phyloP scores from a whole-genome alignment of 2,797 vertebrate species.

The Coranthus polyacanthus region DNA sequence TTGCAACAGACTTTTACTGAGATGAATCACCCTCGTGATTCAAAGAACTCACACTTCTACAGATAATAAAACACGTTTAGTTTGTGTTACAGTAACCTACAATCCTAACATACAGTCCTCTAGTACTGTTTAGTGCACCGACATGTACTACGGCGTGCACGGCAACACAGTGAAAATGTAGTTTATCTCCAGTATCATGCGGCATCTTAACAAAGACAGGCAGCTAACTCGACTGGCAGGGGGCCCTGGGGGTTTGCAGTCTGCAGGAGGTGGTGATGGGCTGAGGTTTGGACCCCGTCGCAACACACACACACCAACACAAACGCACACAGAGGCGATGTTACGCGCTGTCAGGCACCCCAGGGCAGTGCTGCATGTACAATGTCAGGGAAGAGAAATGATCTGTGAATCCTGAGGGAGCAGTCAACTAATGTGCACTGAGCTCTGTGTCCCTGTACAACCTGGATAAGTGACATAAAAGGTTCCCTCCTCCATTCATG shows the following conservation, averaged over 20 bases:
- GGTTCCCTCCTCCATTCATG: conserved; percentile 36
- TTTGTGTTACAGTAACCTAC: too few species aligned
- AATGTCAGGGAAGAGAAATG: conserved; percentile 84
- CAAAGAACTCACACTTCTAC: conserved; percentile 12
- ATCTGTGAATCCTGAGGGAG: conserved; percentile 81
- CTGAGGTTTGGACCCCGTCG: conserved; percentile 41
- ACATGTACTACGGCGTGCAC: conserved; percentile 23
- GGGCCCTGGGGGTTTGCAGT: conserved; percentile 49
- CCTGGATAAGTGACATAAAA: conserved; percentile 76
- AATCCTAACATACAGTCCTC: too few species aligned
- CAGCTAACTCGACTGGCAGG: conserved; percentile 30
- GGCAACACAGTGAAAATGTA: conserved; percentile 28
- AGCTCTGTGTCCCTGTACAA: conserved; percentile 76
- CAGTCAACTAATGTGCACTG: conserved; percentile 78
- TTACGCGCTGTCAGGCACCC: conserved; percentile 66
- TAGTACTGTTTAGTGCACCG: too few species aligned
- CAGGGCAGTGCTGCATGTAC: conserved; percentile 73
- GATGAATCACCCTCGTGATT: conserved; percentile 17
- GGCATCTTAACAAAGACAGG: conserved; percentile 48
- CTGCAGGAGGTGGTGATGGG: conserved; percentile 65
- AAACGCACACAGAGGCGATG: conserved; percentile 50
- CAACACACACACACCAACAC: conserved; percentile 25
- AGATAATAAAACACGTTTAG: conserved; percentile 26
- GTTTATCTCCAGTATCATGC: conserved; percentile 41
- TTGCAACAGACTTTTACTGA: neutral